Evolutionary conservation across 2,888 invertebrate species (phyloP), one percentile per base, ranked within the genome.

Genomic region (Polydrusus pterygomalis): DNA sequence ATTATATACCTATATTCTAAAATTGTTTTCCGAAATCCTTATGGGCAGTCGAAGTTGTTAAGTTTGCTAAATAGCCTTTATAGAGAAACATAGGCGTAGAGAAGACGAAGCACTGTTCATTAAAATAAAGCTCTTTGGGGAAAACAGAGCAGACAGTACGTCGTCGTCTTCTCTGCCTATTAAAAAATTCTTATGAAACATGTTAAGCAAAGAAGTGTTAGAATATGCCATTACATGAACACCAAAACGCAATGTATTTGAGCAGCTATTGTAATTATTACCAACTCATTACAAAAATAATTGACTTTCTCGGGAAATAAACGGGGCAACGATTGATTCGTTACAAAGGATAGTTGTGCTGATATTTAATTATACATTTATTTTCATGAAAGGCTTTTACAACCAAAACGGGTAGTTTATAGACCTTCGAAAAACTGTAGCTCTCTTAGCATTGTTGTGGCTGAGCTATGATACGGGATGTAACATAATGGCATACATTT

Each of bases 1-100:
- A 43, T 43, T 43, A n/a, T n/a, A n/a, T n/a, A n/a, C 2, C 10
- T 8, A n/a, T 56, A 25, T 34, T 20, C n/a, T 17, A 9, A 43
- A 62, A 43, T 7, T 62, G 43, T 13, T 47, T 45, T 30, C 30
- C 25, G 11, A 15, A 45, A 20, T 56, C 20, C 18, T 64, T 43
- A 54, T 71, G 64, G 40, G 43, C 71, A 64, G 64, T 25, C 43
- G 13, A 51, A 56, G 43, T 71, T 71, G 71, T 71, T 71, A 71
- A 64, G 71, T 70, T 70, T 70, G 70, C 17, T 38, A 67, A 67
- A 67, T 70, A 70, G 47, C 30, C 25, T 70, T 70, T 58, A 71
- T 71, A 63, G 45, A 58, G 47, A 45, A 30, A 34, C 17, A 40
- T 51, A 18, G 5, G 30, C 2, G 30, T 54, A 30, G 13, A 54